A percentile compares a stretch with the other conserved stretches of the same genome.
These are phyloP conservation scores for Pararge aegeria DNA, from an alignment of 1,140 invertebrate genomes.

Conservation along the genomic window DNA sequence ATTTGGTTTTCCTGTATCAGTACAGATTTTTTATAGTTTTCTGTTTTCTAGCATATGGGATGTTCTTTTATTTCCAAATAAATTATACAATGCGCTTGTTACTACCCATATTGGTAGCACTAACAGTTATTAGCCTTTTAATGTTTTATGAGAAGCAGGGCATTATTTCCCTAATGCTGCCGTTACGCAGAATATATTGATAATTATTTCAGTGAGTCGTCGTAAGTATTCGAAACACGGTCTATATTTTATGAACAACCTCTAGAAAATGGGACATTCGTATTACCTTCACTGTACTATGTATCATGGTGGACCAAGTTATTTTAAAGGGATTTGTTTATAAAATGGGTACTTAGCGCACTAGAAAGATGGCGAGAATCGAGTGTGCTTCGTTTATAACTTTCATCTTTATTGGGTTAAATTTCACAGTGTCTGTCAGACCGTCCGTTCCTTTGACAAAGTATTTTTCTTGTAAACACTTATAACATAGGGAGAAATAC, in stretches of 20 bases:
- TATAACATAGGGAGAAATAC: too few species aligned
- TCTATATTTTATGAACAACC: slow-evolving; percentile 9
- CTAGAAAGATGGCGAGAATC: too few species aligned
- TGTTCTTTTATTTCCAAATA: not conserved
- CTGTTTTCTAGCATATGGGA: too few species aligned
- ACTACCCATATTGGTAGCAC: not conserved
- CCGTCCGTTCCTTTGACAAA: too few species aligned
- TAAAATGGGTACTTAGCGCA: too few species aligned
- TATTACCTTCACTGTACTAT: not conserved
- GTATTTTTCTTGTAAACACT: too few species aligned
- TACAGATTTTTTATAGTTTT: too few species aligned
- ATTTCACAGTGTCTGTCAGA: too few species aligned
- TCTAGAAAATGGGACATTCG: not conserved
- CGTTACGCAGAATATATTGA: slow-evolving; percentile 71
- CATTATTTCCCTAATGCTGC: slow-evolving; percentile 66
- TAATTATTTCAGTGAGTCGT: slow-evolving; percentile 62
- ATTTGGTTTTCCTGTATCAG: too few species aligned
- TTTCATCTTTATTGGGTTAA: too few species aligned
- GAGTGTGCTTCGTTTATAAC: too few species aligned
- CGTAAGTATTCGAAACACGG: slow-evolving; percentile 57
- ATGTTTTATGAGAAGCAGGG: slow-evolving; percentile 53
- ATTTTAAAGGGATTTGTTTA: not conserved
- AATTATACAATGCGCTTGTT: not conserved
- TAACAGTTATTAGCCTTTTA: slow-evolving; percentile 21
- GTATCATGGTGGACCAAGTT: not conserved